phyloP scores from a whole-genome alignment of 2,888 invertebrate genomes.

The Brachynemurus nebulosus region DNA sequence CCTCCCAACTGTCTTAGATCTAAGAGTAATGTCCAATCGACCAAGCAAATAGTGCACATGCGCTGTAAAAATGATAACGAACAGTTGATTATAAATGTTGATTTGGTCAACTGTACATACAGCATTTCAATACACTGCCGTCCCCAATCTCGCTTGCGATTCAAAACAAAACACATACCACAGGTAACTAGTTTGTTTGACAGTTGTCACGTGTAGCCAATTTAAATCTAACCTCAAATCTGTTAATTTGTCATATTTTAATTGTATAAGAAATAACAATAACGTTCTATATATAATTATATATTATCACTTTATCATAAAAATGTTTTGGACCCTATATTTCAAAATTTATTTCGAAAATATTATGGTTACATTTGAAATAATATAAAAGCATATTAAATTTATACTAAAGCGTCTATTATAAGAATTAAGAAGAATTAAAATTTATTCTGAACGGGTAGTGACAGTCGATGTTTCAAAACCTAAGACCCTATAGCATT shows the following conservation, averaged over 20 bases:
- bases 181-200: constrained; percentile 34
- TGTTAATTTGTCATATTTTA: constrained; percentile 4
- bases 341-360: no score
- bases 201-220: constrained; percentile 31
- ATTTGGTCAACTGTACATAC: no score
- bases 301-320: no score
- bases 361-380: no score
- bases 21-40: constrained; percentile 30
- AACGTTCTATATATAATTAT: no score
- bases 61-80: constrained; percentile 13
- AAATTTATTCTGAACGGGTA: no score
- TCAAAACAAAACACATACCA: constrained; percentile 36
- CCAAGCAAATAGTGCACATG: constrained; percentile 22
- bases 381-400: no score
- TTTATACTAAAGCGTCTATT: no score
- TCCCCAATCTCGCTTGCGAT: constrained; percentile 31
- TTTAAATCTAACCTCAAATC: constrained; percentile 5
- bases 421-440: no score
- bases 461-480: no score
- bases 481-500: no score
- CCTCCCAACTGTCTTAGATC: constrained; percentile 26
- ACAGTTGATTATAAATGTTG: constrained; percentile 14
- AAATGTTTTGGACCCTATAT: no score
- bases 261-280: not conserved
- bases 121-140: constrained; percentile 32